phyloP scores from a whole-genome alignment of 2,113 vertebrate genomes.

The Oryzias woworae region DNA sequence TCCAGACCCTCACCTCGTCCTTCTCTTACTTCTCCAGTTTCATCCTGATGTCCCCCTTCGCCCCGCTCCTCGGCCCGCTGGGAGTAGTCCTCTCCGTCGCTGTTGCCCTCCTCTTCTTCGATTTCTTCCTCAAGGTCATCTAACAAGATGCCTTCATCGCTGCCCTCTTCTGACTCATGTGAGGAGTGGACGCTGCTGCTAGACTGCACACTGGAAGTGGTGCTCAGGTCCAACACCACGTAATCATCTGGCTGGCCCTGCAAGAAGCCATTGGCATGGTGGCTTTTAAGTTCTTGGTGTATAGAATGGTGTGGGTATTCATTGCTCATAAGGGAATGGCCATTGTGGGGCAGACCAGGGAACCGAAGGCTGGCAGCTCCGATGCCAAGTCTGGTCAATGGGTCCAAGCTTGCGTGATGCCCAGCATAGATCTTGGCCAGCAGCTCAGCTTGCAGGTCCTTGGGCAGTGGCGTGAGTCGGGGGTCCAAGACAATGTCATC shows the following conservation, averaged over 20 bases:
- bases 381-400: slow-evolving; percentile 57
- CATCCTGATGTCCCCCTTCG: slow-evolving; percentile 60
- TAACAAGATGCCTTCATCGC: slow-evolving; percentile 95
- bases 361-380: slow-evolving; percentile 50
- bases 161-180: slow-evolving; percentile 92
- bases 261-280: slow-evolving; percentile 88
- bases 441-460: slow-evolving; percentile 94
- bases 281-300: slow-evolving; percentile 51
- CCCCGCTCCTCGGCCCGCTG: slow-evolving; percentile 77
- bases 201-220: slow-evolving; percentile 94
- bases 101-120: slow-evolving; percentile 78
- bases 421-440: slow-evolving; percentile 95
- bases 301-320: slow-evolving; percentile 79
- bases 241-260: slow-evolving; percentile 89
- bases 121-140: slow-evolving; percentile 86
- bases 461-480: slow-evolving; percentile 91
- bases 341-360: slow-evolving; percentile 74
- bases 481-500: slow-evolving; percentile 98
- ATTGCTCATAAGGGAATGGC: slow-evolving; percentile 84
- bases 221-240: slow-evolving; percentile 96
- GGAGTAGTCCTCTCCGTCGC: slow-evolving; percentile 89
- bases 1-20: slow-evolving; percentile 51
- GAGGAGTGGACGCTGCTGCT: slow-evolving; percentile 97
- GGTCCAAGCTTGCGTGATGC: slow-evolving; percentile 89
- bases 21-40: slow-evolving; percentile 51